A percentile compares a stretch with the other conserved stretches of the same genome.
Conservation (phyloP, 2,113 vertebrate genomes). For the Mesembrinibis cayennensis region DNA sequence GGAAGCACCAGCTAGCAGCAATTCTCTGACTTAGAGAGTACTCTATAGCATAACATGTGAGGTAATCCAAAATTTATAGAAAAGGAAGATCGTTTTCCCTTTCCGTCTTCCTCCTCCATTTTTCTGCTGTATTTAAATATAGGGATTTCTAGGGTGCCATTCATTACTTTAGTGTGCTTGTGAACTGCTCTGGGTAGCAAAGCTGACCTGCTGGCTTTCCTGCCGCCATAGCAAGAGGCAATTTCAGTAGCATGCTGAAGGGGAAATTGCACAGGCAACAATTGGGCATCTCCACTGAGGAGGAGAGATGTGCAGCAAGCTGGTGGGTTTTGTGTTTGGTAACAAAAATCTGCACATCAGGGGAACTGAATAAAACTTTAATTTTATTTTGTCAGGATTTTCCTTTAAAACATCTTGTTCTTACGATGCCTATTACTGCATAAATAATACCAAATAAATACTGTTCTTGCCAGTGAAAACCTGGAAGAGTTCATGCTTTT, state of each 20-base stretch:
- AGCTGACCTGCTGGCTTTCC: background rate
- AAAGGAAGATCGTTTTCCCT: background rate
- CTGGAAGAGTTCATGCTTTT: background rate
- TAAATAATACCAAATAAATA: background rate
- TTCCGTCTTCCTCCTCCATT: background rate
- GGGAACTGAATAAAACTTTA: background rate
- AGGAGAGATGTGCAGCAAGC: background rate
- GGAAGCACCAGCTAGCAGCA: background rate
- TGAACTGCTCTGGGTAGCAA: background rate
- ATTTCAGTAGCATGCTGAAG: background rate
- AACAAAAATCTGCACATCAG: background rate
- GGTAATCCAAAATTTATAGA: background rate
- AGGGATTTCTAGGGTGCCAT: background rate
- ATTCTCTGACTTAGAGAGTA: background rate
- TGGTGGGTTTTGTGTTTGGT: background rate
- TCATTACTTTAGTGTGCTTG: background rate
- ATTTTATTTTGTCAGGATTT: background rate
- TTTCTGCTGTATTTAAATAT: background rate
- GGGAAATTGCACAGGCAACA: background rate
- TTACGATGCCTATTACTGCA: background rate
- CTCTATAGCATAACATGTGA: background rate
- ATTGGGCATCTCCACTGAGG: background rate
- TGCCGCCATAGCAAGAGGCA: background rate
- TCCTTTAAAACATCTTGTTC: background rate
- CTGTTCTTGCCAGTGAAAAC: background rate